Conservation (phyloP, 2,888 invertebrate genomes). For the Sepioteuthis lessoniana region DNA sequence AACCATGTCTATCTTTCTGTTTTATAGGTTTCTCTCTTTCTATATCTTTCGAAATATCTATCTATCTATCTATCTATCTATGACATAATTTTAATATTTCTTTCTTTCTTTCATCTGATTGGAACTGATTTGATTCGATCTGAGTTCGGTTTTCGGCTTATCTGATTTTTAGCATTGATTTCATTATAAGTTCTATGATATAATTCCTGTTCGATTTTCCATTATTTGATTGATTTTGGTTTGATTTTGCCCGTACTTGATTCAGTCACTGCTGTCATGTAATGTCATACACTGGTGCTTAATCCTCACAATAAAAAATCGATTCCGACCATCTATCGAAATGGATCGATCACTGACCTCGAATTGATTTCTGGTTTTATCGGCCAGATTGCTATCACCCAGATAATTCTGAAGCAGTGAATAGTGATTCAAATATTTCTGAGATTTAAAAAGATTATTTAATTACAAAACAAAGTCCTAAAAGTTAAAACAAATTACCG, state of each 20-base stretch:
- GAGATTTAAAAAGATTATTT: too few species aligned
- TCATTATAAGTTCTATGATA: neutral
- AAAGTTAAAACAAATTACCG: too few species aligned
- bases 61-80: neutral
- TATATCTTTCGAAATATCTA: neutral
- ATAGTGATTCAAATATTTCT: too few species aligned
- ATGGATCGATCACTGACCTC: neutral
- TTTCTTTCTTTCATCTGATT: neutral
- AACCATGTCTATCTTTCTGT: too few species aligned
- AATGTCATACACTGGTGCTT: neutral
- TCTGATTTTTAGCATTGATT: neutral
- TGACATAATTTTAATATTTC: neutral
- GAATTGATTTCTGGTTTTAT: neutral
- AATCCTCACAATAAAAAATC: neutral
- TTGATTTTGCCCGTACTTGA: neutral
- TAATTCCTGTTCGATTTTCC: neutral
- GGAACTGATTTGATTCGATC: neutral
- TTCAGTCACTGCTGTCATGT: neutral
- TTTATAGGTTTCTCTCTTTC: neutral
- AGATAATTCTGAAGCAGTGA: neutral
- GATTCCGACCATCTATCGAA: neutral
- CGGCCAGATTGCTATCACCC: neutral
- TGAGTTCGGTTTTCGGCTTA: neutral
- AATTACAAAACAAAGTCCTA: too few species aligned
- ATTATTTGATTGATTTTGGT: neutral